Conservation (phyloP, 2,113 vertebrate genomes). For the Clinocottus analis region DNA sequence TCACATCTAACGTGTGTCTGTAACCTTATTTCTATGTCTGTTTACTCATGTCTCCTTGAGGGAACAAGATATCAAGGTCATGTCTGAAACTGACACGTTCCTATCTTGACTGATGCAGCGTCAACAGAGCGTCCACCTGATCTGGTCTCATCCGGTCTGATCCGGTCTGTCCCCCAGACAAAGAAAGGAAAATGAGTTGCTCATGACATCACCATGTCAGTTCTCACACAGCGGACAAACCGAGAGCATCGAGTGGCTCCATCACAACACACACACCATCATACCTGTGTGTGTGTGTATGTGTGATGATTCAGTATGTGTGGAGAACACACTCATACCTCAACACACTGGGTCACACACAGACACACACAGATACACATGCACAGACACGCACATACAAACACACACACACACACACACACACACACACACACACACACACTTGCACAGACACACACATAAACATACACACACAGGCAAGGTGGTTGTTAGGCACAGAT, state of each 20-base stretch:
- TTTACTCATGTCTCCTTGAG: not conserved
- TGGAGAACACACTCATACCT: slow-evolving; percentile 36
- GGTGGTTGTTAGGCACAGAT: slow-evolving; percentile 58
- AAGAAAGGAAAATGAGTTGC: slow-evolving; percentile 57
- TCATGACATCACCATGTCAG: slow-evolving; percentile 74
- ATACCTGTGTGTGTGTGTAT: slow-evolving; percentile 32
- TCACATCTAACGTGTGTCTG: not conserved
- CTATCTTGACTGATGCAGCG: not conserved
- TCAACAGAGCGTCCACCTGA: slow-evolving; percentile 59
- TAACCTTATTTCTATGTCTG: not conserved
- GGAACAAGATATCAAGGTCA: not conserved
- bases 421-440: slow-evolving; percentile 48
- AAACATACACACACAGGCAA: slow-evolving; percentile 37
- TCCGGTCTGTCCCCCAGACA: slow-evolving; percentile 49
- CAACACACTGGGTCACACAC: slow-evolving; percentile 51
- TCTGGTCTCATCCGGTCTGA: slow-evolving; percentile 60
- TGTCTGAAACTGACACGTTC: not conserved
- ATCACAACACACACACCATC: slow-evolving; percentile 44
- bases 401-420: slow-evolving; percentile 41
- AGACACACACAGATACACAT: slow-evolving; percentile 46
- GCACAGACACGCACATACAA: too few species aligned
- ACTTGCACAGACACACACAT: slow-evolving; percentile 18
- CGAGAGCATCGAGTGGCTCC: slow-evolving; percentile 48
- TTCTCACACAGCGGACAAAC: slow-evolving; percentile 70
- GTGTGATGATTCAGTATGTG: slow-evolving; percentile 14